These are phyloP conservation scores for Eupithecia tripunctaria DNA, from an alignment of 2,888 invertebrate species.

Conservation along the genomic window DNA sequence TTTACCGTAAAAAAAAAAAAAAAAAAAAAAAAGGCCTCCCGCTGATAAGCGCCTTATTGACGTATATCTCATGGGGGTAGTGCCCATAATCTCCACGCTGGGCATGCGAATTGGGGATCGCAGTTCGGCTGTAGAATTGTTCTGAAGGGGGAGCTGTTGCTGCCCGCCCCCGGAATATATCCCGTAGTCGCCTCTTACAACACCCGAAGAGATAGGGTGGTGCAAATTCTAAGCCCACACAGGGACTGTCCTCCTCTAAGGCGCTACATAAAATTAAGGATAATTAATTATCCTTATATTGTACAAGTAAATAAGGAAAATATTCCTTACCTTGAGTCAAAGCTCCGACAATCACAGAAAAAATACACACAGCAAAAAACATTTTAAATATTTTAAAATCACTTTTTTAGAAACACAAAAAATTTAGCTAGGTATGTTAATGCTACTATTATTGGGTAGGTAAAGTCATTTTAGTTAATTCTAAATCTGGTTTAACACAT, in stretches of 20 bases:
- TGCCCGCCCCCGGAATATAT: too few relatives aligned
- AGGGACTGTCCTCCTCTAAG: not conserved
- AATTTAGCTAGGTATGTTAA: not conserved
- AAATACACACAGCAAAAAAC: not conserved
- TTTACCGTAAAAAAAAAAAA: too few relatives aligned
- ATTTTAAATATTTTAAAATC: not conserved
- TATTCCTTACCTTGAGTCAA: not conserved
- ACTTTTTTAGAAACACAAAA: not conserved
- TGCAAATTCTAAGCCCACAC: too few relatives aligned
- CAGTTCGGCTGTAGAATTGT: too few relatives aligned
- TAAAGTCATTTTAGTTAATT: not conserved
- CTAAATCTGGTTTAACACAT: not conserved
- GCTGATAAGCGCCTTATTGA: too few relatives aligned
- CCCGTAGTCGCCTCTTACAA: too few relatives aligned
- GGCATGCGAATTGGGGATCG: too few relatives aligned
- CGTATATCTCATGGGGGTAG: too few relatives aligned
- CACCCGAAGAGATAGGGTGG: too few relatives aligned
- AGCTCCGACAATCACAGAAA: not conserved
- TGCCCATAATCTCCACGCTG: too few relatives aligned
- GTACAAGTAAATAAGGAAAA: not conserved
- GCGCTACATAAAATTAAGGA: not conserved
- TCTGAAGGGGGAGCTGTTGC: too few relatives aligned
- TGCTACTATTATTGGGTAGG: not conserved
- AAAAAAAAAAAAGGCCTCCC: too few relatives aligned
- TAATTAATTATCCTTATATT: not conserved